phyloP scores from a whole-genome alignment of 2,113 vertebrate species.

The Pitta sordida region DNA sequence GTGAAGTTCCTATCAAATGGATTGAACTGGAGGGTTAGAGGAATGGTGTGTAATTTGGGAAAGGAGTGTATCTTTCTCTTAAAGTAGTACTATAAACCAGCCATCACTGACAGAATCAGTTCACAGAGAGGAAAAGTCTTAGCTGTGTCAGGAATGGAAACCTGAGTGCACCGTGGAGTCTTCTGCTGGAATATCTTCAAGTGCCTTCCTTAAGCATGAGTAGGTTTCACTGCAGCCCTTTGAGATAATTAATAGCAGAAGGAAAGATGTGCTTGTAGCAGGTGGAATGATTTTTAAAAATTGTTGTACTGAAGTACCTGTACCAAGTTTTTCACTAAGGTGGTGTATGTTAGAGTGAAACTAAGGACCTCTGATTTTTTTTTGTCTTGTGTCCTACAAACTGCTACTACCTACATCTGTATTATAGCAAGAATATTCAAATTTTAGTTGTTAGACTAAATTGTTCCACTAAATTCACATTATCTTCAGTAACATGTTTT shows the following conservation, averaged over 20 bases:
- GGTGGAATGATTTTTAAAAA: background rate
- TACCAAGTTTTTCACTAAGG: background rate
- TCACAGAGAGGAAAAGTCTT: background rate
- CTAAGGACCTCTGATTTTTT: background rate
- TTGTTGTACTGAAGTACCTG: background rate
- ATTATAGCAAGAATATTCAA: background rate
- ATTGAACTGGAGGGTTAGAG: background rate
- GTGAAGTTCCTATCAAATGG: background rate
- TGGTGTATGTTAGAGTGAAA: background rate
- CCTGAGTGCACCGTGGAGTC: background rate
- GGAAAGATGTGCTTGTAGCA: background rate
- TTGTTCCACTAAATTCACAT: constrained; percentile 15
- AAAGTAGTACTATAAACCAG: background rate
- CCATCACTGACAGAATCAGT: background rate
- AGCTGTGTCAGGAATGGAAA: background rate
- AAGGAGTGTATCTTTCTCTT: background rate
- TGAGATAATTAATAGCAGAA: background rate
- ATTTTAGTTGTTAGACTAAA: background rate
- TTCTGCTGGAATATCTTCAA: background rate
- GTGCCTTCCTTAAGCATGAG: background rate
- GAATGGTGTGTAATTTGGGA: background rate
- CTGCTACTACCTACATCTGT: background rate
- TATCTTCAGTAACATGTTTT: background rate
- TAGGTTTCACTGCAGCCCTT: background rate
- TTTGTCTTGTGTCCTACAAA: background rate